Evolutionary conservation across 2,888 invertebrate genomes (phyloP).

Genomic region (Neocrepidodera transversa): DNA sequence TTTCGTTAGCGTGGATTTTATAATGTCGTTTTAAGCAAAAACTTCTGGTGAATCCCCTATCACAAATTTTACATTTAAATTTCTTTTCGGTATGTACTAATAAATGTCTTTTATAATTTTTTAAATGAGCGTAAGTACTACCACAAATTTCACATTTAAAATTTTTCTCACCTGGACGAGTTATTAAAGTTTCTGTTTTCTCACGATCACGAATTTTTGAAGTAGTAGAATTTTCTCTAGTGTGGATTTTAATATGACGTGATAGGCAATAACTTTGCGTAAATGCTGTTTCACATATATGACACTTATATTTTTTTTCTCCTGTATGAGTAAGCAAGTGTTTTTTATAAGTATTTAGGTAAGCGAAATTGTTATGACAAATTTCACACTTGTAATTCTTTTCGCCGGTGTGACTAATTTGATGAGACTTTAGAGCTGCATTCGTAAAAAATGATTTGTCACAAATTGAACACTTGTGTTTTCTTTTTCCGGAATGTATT

Average conservation of each 20-base stretch:
- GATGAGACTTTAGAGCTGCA: constrained; percentile 4
- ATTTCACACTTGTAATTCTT: constrained; percentile 11
- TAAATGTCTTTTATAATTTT: constrained; percentile 4
- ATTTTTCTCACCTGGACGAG: constrained; percentile 5
- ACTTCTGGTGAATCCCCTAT: constrained; percentile 7
- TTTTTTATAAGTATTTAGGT: constrained; percentile 5
- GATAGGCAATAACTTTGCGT: constrained; percentile 5
- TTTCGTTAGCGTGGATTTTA: neutral
- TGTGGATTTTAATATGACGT: constrained; percentile 3
- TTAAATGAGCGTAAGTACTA: constrained; percentile 10
- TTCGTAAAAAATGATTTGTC: constrained; percentile 8
- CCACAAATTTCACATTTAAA: constrained; percentile 8
- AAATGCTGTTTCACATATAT: constrained; percentile 7
- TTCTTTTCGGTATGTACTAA: constrained; percentile 7
- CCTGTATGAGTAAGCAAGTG: constrained; percentile 6
- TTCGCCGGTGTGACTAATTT: constrained; percentile 10
- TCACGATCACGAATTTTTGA: constrained; percentile 4
- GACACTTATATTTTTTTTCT: constrained; percentile 3
- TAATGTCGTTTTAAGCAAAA: constrained; percentile 6
- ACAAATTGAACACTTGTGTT: neutral
- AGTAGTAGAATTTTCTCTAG: neutral
- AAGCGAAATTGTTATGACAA: constrained; percentile 8
- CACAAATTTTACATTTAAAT: constrained; percentile 3
- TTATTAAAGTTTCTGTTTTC: constrained; percentile 4
- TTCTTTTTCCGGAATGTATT: constrained; percentile 9